Percentiles rank a stretch among this genome's conserved stretches.
Conservation (phyloP, 2,113 vertebrate genomes). For the Chaenogobius annularis region DNA sequence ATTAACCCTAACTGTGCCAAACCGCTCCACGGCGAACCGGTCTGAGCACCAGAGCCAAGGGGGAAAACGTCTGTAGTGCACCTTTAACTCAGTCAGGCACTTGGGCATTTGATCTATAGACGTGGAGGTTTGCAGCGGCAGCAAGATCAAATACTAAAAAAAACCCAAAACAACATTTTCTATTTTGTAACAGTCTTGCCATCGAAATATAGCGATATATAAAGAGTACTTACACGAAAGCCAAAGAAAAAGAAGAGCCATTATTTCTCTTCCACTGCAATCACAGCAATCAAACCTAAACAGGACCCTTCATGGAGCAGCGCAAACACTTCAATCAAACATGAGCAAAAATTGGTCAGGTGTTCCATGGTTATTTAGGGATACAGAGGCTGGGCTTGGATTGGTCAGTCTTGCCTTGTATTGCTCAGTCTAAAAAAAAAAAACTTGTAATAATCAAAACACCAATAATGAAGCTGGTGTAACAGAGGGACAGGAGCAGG, state of each 20-base stretch:
- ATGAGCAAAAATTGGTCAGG: slow-evolving; percentile 28
- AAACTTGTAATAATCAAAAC: background rate
- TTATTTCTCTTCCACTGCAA: slow-evolving; percentile 34
- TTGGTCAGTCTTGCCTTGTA: background rate
- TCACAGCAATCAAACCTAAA: slow-evolving; percentile 43
- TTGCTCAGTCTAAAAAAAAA: background rate
- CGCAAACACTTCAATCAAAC: slow-evolving; percentile 37
- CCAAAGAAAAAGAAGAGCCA: background rate
- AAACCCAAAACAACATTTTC: background rate
- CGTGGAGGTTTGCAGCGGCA: background rate
- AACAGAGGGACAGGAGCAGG: slow-evolving; percentile 13
- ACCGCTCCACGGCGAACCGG: no score
- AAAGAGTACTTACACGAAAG: slow-evolving; percentile 1
- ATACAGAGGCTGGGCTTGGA: slow-evolving; percentile 30
- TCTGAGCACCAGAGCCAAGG: background rate
- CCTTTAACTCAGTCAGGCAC: background rate
- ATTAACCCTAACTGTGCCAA: no score
- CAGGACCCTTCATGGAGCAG: slow-evolving; percentile 30
- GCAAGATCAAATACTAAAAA: background rate
- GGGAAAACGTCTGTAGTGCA: background rate
- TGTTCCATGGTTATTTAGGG: slow-evolving; percentile 20
- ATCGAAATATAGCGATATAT: background rate
- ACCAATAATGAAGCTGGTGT: background rate
- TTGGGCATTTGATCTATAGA: background rate
- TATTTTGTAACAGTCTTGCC: background rate